A percentile compares a stretch with the other conserved stretches of the same genome.
These are phyloP conservation scores for Hemaris fuciformis DNA, from an alignment of 2,888 invertebrate genomes.

Conservation along the genomic window DNA sequence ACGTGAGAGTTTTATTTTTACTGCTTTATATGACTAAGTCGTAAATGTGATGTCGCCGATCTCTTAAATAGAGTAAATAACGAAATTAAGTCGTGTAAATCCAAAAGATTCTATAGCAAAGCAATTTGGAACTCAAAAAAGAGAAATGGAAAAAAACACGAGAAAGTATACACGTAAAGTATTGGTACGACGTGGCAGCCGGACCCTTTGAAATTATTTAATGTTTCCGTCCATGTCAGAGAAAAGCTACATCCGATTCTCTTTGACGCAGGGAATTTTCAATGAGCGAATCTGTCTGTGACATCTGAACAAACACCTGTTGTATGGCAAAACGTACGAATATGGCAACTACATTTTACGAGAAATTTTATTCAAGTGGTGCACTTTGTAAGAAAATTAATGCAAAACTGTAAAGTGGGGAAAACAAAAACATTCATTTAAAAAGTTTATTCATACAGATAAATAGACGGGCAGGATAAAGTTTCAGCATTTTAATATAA, in stretches of 20 bases:
- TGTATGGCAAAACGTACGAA: neutral
- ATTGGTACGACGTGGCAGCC: neutral
- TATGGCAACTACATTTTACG: neutral
- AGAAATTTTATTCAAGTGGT: neutral
- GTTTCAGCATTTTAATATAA: neutral
- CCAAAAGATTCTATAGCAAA: no score
- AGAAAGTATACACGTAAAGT: neutral
- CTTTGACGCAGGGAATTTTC: neutral
- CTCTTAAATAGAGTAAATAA: no score
- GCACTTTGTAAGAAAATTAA: neutral
- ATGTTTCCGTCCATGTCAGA: neutral
- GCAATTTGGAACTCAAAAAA: no score
- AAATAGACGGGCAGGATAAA: neutral
- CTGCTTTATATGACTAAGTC: no score
- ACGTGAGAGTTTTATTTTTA: no score
- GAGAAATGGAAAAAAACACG: no score
- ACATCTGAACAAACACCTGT: neutral
- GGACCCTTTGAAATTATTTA: neutral
- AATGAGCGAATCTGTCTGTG: neutral
- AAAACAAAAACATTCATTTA: neutral
- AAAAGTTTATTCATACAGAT: neutral
- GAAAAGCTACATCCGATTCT: neutral
- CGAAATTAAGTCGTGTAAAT: no score
- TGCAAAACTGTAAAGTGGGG: neutral
- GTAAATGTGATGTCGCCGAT: no score